These are phyloP conservation scores for Hylaeus anthracinus DNA, from an alignment of 1,140 invertebrate genomes.

Conservation along the genomic window DNA sequence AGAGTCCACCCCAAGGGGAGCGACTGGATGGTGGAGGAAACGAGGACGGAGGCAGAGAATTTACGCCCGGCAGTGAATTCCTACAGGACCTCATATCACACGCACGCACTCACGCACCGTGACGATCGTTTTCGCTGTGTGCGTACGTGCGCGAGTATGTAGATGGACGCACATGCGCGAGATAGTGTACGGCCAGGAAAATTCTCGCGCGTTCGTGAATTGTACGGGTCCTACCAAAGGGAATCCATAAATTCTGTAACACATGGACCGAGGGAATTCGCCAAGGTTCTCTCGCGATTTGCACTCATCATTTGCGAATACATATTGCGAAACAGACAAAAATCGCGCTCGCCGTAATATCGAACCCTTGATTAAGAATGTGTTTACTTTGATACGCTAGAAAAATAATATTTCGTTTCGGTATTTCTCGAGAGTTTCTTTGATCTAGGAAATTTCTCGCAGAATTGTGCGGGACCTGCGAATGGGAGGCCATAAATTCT, in stretches of 20 bases:
- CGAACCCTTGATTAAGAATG: too few relatives aligned
- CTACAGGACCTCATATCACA: conserved; percentile 74
- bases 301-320: too few relatives aligned
- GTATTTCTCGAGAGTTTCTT: too few relatives aligned
- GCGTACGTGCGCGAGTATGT: not conserved
- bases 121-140: not conserved
- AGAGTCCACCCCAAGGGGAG: conserved; percentile 77
- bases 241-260: conserved; percentile 36
- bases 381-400: too few relatives aligned
- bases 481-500: conserved; percentile 22
- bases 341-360: too few relatives aligned
- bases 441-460: conserved; percentile 22
- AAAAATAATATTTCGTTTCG: too few relatives aligned
- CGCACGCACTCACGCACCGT: conserved; percentile 51
- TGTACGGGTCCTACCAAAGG: conserved; percentile 6
- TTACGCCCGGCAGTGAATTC: conserved; percentile 76
- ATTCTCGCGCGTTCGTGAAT: conserved; percentile 29
- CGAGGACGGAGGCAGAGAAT: conserved; percentile 58
- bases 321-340: too few relatives aligned
- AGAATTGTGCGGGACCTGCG: conserved; percentile 12
- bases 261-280: conserved; percentile 21
- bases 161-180: conserved; percentile 23
- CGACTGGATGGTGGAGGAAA: conserved; percentile 28
- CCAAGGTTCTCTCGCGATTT: conserved; percentile 3
- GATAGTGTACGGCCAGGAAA: not conserved